These are phyloP conservation scores for Drosophila silvestris DNA, from an alignment of 2,888 invertebrate genomes.

Conservation along the genomic window DNA sequence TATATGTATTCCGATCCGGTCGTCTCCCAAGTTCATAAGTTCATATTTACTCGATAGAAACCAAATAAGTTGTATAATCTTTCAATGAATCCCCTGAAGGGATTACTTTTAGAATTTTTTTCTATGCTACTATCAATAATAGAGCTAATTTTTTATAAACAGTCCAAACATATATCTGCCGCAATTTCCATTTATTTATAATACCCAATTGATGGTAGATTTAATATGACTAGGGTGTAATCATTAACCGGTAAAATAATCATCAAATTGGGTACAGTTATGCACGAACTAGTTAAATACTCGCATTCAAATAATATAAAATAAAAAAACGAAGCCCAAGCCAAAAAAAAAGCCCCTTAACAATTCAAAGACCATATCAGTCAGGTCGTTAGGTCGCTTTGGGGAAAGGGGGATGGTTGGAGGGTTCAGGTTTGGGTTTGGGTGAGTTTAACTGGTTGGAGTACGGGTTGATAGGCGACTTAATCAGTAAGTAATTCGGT, in stretches of 20 bases:
- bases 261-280: constrained; percentile 61
- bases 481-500: constrained; percentile 75
- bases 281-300: constrained; percentile 30
- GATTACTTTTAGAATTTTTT: neutral
- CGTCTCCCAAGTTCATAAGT: neutral
- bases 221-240: neutral
- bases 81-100: neutral
- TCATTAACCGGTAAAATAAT: neutral
- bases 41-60: neutral
- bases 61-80: neutral
- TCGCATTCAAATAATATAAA: constrained; percentile 10
- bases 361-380: constrained; percentile 35
- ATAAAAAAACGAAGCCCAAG: constrained; percentile 23
- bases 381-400: constrained; percentile 30
- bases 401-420: neutral
- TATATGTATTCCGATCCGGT: neutral
- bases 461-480: constrained; percentile 42
- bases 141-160: neutral
- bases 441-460: neutral
- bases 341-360: constrained; percentile 26
- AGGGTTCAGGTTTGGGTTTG: constrained; percentile 18
- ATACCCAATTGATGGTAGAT: neutral
- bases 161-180: neutral
- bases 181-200: neutral
- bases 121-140: neutral